phyloP scores from a whole-genome alignment of 92 coral and sea anemone species.

The Zoanthus solanderi region DNA sequence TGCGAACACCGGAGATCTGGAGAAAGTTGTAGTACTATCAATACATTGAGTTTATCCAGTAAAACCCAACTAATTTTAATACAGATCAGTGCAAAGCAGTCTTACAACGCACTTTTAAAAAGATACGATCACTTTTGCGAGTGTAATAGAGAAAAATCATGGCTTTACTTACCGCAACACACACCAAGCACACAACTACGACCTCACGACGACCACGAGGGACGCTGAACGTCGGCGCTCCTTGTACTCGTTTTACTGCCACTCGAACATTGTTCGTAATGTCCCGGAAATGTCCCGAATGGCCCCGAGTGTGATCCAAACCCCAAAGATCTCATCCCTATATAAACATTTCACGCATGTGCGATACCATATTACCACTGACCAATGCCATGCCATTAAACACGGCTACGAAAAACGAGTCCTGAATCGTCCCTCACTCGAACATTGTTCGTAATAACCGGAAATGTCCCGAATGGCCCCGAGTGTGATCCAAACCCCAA shows the following conservation, averaged over 20 bases:
- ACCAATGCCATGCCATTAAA: too few relatives aligned
- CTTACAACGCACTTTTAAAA: too few relatives aligned
- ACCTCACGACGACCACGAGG: too few relatives aligned
- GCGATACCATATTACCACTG: background rate
- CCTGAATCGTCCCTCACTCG: background rate
- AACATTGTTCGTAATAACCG: too few relatives aligned
- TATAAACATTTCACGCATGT: too few relatives aligned
- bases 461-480: too few relatives aligned
- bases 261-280: conserved; percentile 13
- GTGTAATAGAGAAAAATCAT: background rate
- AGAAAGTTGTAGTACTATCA: conserved; percentile 8
- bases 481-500: too few relatives aligned
- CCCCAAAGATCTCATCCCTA: background rate
- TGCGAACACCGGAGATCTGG: conserved; percentile 3
- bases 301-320: conserved; percentile 2
- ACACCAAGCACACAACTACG: too few relatives aligned
- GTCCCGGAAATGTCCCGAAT: conserved; percentile 24
- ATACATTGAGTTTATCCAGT: background rate
- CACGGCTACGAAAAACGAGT: too few relatives aligned
- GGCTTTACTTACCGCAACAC: background rate
- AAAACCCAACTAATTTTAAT: background rate
- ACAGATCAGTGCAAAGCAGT: background rate
- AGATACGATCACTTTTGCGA: background rate
- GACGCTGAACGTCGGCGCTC: too few relatives aligned
- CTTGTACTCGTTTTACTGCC: too few relatives aligned